Evolutionary conservation across 92 coral and sea anemone species (phyloP), one percentile per base, ranked within the genome.

Genomic region (Porites evermanni): DNA sequence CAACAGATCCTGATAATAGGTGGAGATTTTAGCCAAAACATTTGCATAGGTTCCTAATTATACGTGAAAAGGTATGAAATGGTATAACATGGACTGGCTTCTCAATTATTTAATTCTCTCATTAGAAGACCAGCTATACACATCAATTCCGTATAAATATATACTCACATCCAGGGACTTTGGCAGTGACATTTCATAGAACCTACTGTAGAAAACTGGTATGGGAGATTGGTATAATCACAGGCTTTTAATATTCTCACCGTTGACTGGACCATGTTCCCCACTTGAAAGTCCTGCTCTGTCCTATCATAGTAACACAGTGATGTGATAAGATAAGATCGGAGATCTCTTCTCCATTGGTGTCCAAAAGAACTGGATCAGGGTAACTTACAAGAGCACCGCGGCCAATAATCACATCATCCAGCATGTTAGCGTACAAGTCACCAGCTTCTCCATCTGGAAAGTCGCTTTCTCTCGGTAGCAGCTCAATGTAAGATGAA

Each of bases 311-410:
- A 29, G 80, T 61, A 38, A 90, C 74, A 26, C 84, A 72, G 16
- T 90, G 83, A 67, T 90, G 64, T 38, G 54, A 21, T 44, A 86
- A 54, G 59, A 53, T 7, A 13, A 90, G 18, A 32, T 78, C 79
- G 17, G 84, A 56, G 56, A 90, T 77, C 64, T 67, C 74, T 9
- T 79, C 82, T 12, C 21, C 84, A 8, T 77, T 74, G 3, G 93
- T 75, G 60, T 90, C 77, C 17, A 90, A 56, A 12, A 75, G 79
- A 16, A 90, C 54, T 19, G 93, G 93, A 86, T 90, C 93, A 17
- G 90, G 90, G 26, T 79, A 90, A 44, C 79, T 75, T 58, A 81
- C 64, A 56, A 79, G 74, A 4, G 84, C 74, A 18, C 68, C 90
- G 8, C 59, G 59, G 8, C 70, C 75, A 54, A 81, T 53, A 53